Evolutionary conservation across 2,113 vertebrate genomes (phyloP), one percentile per base, ranked within the genome.

Genomic region (Hippolais icterina): DNA sequence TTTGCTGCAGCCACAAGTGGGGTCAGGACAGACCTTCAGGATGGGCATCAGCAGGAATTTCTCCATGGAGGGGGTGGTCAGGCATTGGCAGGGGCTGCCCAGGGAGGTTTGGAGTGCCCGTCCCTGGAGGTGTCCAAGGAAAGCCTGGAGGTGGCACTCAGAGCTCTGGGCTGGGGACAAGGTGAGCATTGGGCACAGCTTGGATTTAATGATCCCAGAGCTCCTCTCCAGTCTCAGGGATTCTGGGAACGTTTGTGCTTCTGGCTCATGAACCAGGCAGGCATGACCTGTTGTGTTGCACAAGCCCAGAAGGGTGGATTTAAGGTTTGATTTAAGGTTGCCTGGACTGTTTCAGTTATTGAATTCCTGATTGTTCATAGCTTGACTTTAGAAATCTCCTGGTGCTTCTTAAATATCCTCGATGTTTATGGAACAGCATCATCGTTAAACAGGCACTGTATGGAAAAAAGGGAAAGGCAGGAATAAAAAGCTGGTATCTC

Each of bases 161-260:
- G 60, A 0, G 82, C 70, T 20, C n/a, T 20, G 29, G 56, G 24
- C 13, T 33, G 57, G 57, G 22, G 41, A 47, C 42, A 29, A 7
- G 59, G 42, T n/a, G 41, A 28, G 61, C 0, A 16, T 28, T 0
- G 1, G 54, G 12, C 56, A n/a, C 75, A 47, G 56, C 3, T 5
- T 3, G 65, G 20, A 10, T 17, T 28, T 2, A 4, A 6, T 16
- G 44, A 25, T 16, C 37, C 23, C 1, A 1, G 37, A 37, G 44
- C 3, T 2, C 9, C 65, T 44, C 28, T 44, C 68, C 57, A 80
- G 2, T 25, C 42, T 37, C 68, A 16, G 31, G 17, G 21, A 18
- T 49, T 22, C 31, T 31, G 35, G 25, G 44, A 15, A 1, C 42
- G 44, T 20, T 10, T 15, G 37, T 4, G 33, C 24, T 74, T 15